These are phyloP conservation scores for Neelides sp. DNA, from an alignment of 1,140 invertebrate species.

Conservation along the genomic window DNA sequence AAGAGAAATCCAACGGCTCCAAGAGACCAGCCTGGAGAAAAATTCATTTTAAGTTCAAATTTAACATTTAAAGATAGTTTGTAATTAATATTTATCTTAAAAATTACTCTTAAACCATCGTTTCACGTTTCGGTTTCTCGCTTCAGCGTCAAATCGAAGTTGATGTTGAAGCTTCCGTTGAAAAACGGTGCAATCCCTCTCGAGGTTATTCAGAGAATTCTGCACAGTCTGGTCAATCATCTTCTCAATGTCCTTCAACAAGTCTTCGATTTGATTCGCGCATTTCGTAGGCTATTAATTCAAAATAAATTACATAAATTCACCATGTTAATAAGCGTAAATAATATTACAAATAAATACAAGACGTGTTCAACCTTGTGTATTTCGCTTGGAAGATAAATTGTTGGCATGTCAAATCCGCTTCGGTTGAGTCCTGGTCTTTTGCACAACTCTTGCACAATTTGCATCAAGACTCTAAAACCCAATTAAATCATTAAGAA, in stretches of 20 bases:
- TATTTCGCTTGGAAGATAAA: slow-evolving; percentile 44
- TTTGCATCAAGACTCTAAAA: slow-evolving; percentile 51
- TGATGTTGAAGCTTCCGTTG: slow-evolving; percentile 37
- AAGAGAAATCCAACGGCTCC: slow-evolving; percentile 22
- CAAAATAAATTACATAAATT: neutral
- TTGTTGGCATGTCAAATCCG: slow-evolving; percentile 52
- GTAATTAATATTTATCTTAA: slow-evolving; percentile 1
- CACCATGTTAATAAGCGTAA: neutral
- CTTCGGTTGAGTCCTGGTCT: slow-evolving; percentile 46
- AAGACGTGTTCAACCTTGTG: slow-evolving; percentile 38
- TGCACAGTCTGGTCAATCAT: slow-evolving; percentile 49
- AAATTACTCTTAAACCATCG: too few relatives aligned
- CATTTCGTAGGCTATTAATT: slow-evolving; percentile 37
- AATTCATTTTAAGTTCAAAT: too few relatives aligned
- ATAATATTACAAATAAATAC: neutral
- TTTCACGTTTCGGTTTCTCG: slow-evolving; percentile 32
- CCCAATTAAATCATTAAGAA: slow-evolving; percentile 4
- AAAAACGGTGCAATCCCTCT: slow-evolving; percentile 44
- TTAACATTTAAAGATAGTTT: neutral
- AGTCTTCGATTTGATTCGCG: slow-evolving; percentile 49
- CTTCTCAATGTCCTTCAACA: slow-evolving; percentile 46
- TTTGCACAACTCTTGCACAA: slow-evolving; percentile 51
- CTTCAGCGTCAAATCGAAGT: slow-evolving; percentile 38
- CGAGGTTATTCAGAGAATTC: slow-evolving; percentile 46
- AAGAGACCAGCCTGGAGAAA: slow-evolving; percentile 15